Conservation (phyloP, 2,888 invertebrate genomes). For the Nasonovia ribisnigri region DNA sequence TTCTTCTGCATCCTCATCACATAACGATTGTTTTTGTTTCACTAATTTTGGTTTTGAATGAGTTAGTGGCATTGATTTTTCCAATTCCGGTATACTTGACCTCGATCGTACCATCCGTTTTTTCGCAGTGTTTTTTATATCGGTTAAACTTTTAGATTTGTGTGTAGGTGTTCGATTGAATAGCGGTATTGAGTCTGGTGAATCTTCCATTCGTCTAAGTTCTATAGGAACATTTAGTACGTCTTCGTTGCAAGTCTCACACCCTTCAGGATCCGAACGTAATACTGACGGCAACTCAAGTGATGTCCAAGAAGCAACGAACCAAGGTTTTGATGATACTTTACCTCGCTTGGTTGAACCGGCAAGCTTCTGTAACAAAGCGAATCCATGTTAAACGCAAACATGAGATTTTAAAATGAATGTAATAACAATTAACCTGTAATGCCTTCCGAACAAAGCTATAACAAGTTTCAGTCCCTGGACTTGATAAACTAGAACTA, state of each 20-base stretch:
- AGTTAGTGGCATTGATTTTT: conserved; percentile 61
- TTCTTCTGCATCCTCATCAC: conserved; percentile 73
- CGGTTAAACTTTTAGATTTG: conserved; percentile 87
- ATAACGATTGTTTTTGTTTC: conserved; percentile 88
- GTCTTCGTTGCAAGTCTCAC: conserved; percentile 72
- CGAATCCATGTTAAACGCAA: conserved; percentile 41
- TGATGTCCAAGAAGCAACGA: conserved; percentile 83
- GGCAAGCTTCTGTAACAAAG: conserved; percentile 78
- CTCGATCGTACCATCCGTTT: conserved; percentile 56
- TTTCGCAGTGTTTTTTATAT: conserved; percentile 72
- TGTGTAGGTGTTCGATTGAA: conserved; percentile 69
- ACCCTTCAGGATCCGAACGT: conserved; percentile 74
- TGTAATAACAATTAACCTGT: conserved; percentile 72
- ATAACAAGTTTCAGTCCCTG: conserved; percentile 94
- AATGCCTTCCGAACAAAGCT: conserved; percentile 91
- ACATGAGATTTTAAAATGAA: not conserved
- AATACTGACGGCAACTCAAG: conserved; percentile 71
- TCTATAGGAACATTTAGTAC: conserved; percentile 89
- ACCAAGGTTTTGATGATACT: conserved; percentile 78
- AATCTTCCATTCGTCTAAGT: conserved; percentile 81
- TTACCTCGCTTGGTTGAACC: conserved; percentile 76
- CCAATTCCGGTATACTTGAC: conserved; percentile 65
- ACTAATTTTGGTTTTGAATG: conserved; percentile 78
- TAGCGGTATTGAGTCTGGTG: conserved; percentile 67
- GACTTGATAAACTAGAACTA: conserved; percentile 89